Base-by-base conservation (phyloP, 2,888 invertebrate genomes). In the Formica aserva region DNA sequence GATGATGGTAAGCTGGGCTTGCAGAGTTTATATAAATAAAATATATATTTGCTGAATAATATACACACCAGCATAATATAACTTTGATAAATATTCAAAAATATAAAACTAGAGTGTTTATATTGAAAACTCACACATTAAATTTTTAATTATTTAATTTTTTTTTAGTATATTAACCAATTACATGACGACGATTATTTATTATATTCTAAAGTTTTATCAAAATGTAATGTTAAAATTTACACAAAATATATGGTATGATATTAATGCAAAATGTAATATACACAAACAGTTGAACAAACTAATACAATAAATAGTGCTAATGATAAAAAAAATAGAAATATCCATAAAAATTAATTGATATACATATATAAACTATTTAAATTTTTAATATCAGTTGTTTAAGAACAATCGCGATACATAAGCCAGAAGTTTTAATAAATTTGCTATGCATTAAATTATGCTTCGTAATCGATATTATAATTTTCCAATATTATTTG, bases 1-100 rank as follows among this genome's bases (percentile, higher is more conserved):
- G 87, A 91, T 85, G 88, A 86, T 85, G 86, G 88, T 92, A 90
- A 91, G 92, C 91, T 90, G 91, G 88, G 86, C 92, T 91, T 91
- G 90, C 91, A 86, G 87, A 90, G 85, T 90, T 88, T 89, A 88
- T 85, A 75, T 85, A 86, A 87, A 89, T 87, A 85, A 86, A 89
- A 76, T 88, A 86, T 86, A 76, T 88, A 86, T 86, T 85, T 90
- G 86, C 90, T 85, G 86, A 86, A 78, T 89, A 86, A 89, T 71
- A 74, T 87, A 86, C 82, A 87, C 83, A 88, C 83, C 86, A 87
- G 76, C 76, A 78, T 76, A 87, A 86, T 86, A 82, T 87, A 87
- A 91, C 82, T 86, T 85, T 69, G 86, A 82, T 82, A 76, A 87
- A 84, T 76, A 81, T 83, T 81, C 80, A 83, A 82, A 82, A 83